Conservation (phyloP, 2,888 invertebrate genomes). For the Dolichomitus sp. region DNA sequence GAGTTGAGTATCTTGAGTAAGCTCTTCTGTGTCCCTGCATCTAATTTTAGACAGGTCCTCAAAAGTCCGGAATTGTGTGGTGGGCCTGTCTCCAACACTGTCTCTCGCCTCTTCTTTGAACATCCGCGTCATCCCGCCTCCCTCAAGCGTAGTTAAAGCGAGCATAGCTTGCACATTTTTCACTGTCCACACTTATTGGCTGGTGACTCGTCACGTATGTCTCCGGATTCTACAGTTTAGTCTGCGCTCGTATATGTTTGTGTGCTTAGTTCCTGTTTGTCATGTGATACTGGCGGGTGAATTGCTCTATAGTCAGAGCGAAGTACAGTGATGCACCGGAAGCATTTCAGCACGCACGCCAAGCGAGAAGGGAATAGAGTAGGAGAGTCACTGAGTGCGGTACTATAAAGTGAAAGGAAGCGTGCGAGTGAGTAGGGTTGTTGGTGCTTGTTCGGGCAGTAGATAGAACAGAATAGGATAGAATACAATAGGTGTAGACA, state of each 20-base stretch:
- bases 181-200: conserved; percentile 25
- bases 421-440: conserved; percentile 23
- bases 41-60: conserved; percentile 50
- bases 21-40: conserved; percentile 57
- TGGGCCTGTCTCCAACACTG: neutral
- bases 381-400: conserved; percentile 5
- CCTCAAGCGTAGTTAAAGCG: conserved; percentile 3
- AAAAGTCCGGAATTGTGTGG: conserved; percentile 21
- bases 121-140: neutral
- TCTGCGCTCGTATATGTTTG: neutral
- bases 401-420: conserved; percentile 27
- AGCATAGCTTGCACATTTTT: neutral
- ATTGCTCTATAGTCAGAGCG: conserved; percentile 10
- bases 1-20: conserved; percentile 78
- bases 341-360: conserved; percentile 38
- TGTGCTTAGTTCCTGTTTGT: conserved; percentile 15
- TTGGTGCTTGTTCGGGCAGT: conserved; percentile 17
- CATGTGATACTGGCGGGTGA: conserved; percentile 14
- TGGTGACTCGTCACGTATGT: conserved; percentile 10
- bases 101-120: conserved; percentile 25
- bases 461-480: conserved; percentile 5
- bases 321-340: conserved; percentile 20
- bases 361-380: conserved; percentile 3
- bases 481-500: conserved; percentile 4
- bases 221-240: neutral